Base-by-base conservation (phyloP, 2,113 vertebrate species). In the Gavia stellata region DNA sequence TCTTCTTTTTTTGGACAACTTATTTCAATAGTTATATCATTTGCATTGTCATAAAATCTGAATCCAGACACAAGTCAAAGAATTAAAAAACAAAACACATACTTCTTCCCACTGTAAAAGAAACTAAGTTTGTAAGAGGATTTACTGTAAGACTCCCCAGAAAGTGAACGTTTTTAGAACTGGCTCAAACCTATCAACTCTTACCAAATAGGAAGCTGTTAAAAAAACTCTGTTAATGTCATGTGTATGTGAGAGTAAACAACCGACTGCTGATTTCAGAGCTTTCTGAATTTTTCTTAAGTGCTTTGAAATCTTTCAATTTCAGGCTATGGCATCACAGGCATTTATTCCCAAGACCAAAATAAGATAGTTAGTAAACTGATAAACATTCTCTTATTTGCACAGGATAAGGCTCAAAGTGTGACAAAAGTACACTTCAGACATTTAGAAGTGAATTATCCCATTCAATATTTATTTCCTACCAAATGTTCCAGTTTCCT, bases 141-240 rank as follows among this genome's bases (percentile, higher is more conserved):
- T 71, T 81, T 89, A 71, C 38, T 63, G 36, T 71, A 71, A 72
- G 44, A 47, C 34, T 92, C 92, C 12, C 44, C 61, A 96, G 84
- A 96, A 95, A 92, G 17, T 10, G 18, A 85, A 56, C n/a, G 34
- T 75, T 87, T 96, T 92, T 89, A 91, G 55, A 94, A 91, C 61
- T 71, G 38, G 50, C 52, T 92, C 56, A 67, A 96, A 92, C 47
- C 23, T 85, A 81, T 44, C n/a, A 89, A 74, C 23, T 86, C 29
- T 81, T 74, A 81, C 50, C 65, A 78, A 67, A 95, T 17, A 5
- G 26, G 38, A 96, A 78, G 59, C 44, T 84, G 61, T 68, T 84
- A 94, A 86, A 96, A 94, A 86, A 96, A 78, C 38, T 84, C 66
- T 62, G 44, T 65, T 84, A 59, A 63, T 34, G 61, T 74, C 73